Conservation (phyloP, 2,113 vertebrate genomes). For the Oreochromis tanganicae region DNA sequence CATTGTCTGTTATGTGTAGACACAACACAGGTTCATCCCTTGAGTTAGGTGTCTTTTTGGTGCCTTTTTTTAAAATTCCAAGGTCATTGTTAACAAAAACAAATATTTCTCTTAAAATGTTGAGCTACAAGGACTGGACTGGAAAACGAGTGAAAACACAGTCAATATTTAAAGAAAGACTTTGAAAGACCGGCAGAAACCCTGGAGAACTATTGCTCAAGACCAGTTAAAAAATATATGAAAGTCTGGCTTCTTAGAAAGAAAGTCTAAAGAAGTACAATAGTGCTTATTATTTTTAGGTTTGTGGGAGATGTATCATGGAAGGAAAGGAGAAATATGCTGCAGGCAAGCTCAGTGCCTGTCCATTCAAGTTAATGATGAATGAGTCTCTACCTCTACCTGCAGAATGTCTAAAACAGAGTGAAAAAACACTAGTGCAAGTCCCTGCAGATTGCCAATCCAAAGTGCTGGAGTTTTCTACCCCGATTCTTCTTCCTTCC, state of each 20-base stretch:
- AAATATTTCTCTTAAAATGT: not conserved
- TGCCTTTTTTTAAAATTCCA: not conserved
- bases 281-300: not conserved
- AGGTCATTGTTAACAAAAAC: not conserved
- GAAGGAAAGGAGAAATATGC: not conserved
- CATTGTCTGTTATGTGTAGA: not conserved
- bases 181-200: not conserved
- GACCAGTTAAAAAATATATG: not conserved
- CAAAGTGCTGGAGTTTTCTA: not conserved
- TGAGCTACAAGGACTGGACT: not conserved
- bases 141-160: not conserved
- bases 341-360: not conserved
- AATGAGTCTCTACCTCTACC: not conserved
- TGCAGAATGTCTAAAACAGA: not conserved
- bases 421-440: not conserved
- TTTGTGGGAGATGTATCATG: not conserved
- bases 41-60: not conserved
- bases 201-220: not conserved
- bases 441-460: not conserved
- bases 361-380: not conserved
- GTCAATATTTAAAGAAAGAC: not conserved
- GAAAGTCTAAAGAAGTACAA: not conserved
- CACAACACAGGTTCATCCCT: not conserved
- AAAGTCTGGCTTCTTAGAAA: not conserved
- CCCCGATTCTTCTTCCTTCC: not conserved